Evolutionary conservation across 2,888 invertebrate genomes (phyloP).

Genomic region (Sinhomidia bicolor): DNA sequence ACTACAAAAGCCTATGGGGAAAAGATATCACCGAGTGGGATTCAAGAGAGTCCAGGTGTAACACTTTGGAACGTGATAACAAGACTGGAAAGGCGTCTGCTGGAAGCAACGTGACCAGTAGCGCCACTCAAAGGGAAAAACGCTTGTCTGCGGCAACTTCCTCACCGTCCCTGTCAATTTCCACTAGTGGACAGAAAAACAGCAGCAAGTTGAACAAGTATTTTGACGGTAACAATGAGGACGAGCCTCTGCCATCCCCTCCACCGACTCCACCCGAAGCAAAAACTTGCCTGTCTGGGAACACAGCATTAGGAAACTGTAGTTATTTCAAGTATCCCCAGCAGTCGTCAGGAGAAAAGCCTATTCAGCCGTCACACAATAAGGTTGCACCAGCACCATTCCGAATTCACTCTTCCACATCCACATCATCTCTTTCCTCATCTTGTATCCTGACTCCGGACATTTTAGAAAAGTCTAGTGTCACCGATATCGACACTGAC

Average conservation of each 20-base stretch:
- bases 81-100: background rate
- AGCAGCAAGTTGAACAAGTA: background rate
- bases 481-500: background rate
- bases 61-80: slow-evolving; percentile 57
- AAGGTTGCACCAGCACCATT: slow-evolving; percentile 44
- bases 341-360: background rate
- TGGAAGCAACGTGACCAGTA: background rate
- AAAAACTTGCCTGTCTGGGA: slow-evolving; percentile 31
- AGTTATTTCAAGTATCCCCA: slow-evolving; percentile 60
- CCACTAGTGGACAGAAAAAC: slow-evolving; percentile 9
- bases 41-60: slow-evolving; percentile 61
- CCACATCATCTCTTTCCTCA: slow-evolving; percentile 67
- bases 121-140: background rate
- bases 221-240: slow-evolving; percentile 48
- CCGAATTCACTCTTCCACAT: slow-evolving; percentile 67
- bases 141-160: slow-evolving; percentile 49
- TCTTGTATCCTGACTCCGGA: slow-evolving; percentile 66
- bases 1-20: slow-evolving; percentile 78
- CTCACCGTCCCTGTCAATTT: slow-evolving; percentile 53
- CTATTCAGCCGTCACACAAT: background rate
- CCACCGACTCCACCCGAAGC: slow-evolving; percentile 71
- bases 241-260: slow-evolving; percentile 69
- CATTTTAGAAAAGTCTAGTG: background rate
- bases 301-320: slow-evolving; percentile 48
- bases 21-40: slow-evolving; percentile 77